phyloP scores from a whole-genome alignment of 2,888 invertebrate genomes.

The Drosophila anomelani region DNA sequence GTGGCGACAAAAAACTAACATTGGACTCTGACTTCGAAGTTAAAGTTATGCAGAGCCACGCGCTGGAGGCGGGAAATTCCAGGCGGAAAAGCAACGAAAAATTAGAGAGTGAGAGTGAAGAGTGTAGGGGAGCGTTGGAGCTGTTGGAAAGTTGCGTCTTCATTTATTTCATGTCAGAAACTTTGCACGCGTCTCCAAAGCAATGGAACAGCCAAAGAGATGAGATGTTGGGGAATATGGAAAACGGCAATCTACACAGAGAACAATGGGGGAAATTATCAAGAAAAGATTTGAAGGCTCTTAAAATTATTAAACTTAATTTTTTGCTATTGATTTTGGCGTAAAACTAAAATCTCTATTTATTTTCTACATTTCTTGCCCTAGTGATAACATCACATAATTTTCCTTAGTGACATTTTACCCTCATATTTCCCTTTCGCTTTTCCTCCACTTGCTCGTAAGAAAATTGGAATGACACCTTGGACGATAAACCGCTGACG shows the following conservation, averaged over 20 bases:
- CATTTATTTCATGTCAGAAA: conserved; percentile 68
- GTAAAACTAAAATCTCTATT: not conserved
- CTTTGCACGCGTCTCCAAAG: conserved; percentile 35
- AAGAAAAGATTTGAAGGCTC: fast-evolving
- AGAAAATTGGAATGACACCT: conserved; percentile 34
- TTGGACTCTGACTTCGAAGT: conserved; percentile 40
- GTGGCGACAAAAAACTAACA: conserved; percentile 53
- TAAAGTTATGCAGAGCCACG: conserved; percentile 59
- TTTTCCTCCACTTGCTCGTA: conserved; percentile 6
- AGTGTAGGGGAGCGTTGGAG: not conserved
- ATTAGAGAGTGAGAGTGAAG: not conserved
- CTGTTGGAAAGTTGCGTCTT: conserved; percentile 37
- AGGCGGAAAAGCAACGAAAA: conserved; percentile 10
- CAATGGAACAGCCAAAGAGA: conserved; percentile 8
- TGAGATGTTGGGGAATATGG: conserved; percentile 10
- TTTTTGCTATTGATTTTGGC: too few species aligned
- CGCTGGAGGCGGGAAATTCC: conserved; percentile 20
- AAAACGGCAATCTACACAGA: conserved; percentile 31
- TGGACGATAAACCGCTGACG: conserved; percentile 32
- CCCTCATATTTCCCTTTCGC: not conserved
- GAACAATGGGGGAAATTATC: not conserved
- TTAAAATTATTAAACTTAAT: not conserved
- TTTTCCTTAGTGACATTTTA: not conserved
- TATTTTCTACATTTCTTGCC: not conserved
- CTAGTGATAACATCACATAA: not conserved